Base-by-base conservation (phyloP, 35 echinoderm and acorn worm species). In the Patiria miniata region DNA sequence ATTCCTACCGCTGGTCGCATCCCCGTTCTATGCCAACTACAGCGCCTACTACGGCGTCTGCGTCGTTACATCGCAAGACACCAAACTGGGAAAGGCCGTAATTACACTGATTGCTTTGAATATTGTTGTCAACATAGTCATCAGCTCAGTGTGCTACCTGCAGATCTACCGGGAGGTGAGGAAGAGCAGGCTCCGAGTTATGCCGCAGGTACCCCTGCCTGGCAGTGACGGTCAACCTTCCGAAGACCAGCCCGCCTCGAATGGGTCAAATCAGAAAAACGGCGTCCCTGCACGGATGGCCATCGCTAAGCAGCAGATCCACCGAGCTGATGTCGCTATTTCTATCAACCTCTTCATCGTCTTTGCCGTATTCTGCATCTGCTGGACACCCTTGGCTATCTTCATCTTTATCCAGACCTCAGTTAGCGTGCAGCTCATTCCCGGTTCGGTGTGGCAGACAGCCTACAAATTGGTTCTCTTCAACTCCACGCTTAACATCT, bases 271-370 rank as follows among this genome's bases (percentile, higher is more conserved):
- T 12, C 42, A 47, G 4, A 12, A 47, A 47, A 47, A 47, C 42
- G 26, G 26, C 3, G 7, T 34, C 34, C 10, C 57, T 60, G 57
- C 65, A 36, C 26, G 26, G 65, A 73, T 3, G 7, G 19, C 22
- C 22, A 26, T 14, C 26, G 21, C 16, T 1, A 16, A 32, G 15
- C 26, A 36, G 23, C 65, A 34, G 34, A 73, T 32, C 65, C 21
- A 73, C 65, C 29, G 8, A 2, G 26, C 65, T 36, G 65, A 73
- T 7, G 1, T 73, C 65, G 65, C 65, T 14, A 26, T 73, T 30
- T 73, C 65, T 34, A 18, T 73, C 26, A 73, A 73, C 34, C 65
- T 73, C 26, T 73, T 73, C 65, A 73, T 73, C 21, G 65, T 73
- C 10, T 73, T 73, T 30, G 26, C 65, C 65, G 65, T 73, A 10